Base-by-base conservation (phyloP, 2,888 invertebrate genomes). In the Mesorhabditis belari region DNA sequence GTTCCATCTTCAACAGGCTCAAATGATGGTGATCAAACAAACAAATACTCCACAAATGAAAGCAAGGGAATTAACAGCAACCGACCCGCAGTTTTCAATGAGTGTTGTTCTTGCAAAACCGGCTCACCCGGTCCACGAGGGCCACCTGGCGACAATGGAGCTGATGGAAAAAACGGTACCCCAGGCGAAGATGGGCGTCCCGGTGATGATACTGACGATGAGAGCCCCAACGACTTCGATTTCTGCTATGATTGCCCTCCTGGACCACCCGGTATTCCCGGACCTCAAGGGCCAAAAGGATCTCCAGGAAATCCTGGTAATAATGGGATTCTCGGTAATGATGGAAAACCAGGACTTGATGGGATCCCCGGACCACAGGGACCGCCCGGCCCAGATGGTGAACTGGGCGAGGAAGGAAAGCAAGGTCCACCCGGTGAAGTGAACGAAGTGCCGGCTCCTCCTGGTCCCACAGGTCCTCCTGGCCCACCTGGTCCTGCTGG, bases 111-210 rank as follows among this genome's bases (percentile, higher is more conserved):
- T n/a, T 35, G 44, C 44, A 35, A 35, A 35, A 35, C 44, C 12
- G 44, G 44, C 2, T n/a, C 44, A 1, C 12, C 67, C 17, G 76
- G 76, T 61, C 62, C 61, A 67, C 88, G 88, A 81, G 89, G 90
- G 89, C 85, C 51, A 12, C 57, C 54, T 53, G 70, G 61, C n/a
- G 49, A 52, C 25, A 52, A 26, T 24, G 55, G 61, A 21, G 57
- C 58, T 56, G 49, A 70, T 55, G 74, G 73, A 57, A 68, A 69
- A 29, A 58, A 71, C 49, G 73, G 74, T 64, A 66, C 70, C 27
- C 60, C 70, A 23, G 73, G 73, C 63, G 64, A 67, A 55, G 66
- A 64, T 55, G 73, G 73, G 66, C 60, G 59, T 12, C 67, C 70
- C 28, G 73, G 73, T 62, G 54, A 62, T 21, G 63, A 66, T 57